Conservation (phyloP, 1,140 invertebrate genomes). For the Uloborus diversus region DNA sequence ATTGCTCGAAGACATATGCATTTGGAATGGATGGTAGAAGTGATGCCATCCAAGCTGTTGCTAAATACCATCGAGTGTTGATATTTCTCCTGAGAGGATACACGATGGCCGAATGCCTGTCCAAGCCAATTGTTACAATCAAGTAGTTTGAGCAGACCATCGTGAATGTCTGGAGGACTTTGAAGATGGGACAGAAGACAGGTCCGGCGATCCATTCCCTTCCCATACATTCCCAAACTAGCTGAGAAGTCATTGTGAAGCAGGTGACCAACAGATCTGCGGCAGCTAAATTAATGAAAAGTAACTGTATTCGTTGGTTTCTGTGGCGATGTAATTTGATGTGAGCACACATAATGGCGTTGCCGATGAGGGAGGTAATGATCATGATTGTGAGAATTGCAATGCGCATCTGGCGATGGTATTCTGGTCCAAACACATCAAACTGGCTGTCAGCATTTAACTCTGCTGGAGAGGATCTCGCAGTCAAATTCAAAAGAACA, state of each 20-base stretch:
- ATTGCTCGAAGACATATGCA: conserved; percentile 30
- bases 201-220: conserved; percentile 64
- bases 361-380: conserved; percentile 12
- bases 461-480: too few species aligned
- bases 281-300: conserved; percentile 65
- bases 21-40: conserved; percentile 41
- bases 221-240: conserved; percentile 65
- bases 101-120: conserved; percentile 61
- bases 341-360: conserved; percentile 8
- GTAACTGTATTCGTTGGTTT: conserved; percentile 38
- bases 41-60: conserved; percentile 30
- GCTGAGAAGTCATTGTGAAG: conserved; percentile 62
- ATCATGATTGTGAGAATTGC: conserved; percentile 34
- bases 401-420: conserved; percentile 21
- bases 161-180: conserved; percentile 65
- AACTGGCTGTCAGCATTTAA: too few species aligned
- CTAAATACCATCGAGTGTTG: neutral
- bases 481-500: too few species aligned
- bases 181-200: conserved; percentile 63
- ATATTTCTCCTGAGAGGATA: conserved; percentile 16
- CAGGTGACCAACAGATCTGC: conserved; percentile 64
- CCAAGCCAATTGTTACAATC: conserved; percentile 66
- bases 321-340: neutral
- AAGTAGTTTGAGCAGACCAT: conserved; percentile 66
- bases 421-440: conserved; percentile 33